Percentiles rank a stretch among this genome's conserved stretches.
Evolutionary conservation across 2,797 vertebrate species (phyloP).

Genomic region (Triplophysa yarkandensis): DNA sequence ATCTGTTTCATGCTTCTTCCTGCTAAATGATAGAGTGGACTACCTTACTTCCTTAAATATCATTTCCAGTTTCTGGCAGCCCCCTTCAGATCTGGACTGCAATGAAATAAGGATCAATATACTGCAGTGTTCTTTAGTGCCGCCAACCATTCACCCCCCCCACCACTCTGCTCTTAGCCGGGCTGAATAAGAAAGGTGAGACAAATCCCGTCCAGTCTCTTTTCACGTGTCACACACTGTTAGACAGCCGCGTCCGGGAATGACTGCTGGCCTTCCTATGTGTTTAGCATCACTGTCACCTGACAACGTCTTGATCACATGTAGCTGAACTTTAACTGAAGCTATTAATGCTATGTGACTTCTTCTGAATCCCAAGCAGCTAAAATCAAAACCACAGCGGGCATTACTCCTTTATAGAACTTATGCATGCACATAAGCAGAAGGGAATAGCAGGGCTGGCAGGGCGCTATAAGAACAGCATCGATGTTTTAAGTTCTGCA

Average conservation of each 20-base stretch:
- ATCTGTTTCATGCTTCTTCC: constrained; percentile 21
- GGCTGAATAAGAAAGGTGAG: constrained; percentile 38
- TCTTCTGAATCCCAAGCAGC: constrained; percentile 11
- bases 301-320: constrained; percentile 34
- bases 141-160: constrained; percentile 32
- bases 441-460: not conserved
- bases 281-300: constrained; percentile 44
- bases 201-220: constrained; percentile 48
- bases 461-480: not conserved
- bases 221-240: constrained; percentile 56
- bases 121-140: constrained; percentile 32
- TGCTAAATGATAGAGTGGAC: not conserved
- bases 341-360: constrained; percentile 22
- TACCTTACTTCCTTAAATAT: constrained; percentile 25
- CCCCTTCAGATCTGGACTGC: constrained; percentile 13
- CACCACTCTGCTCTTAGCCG: constrained; percentile 18
- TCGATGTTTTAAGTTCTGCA: constrained; percentile 1
- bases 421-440: not conserved
- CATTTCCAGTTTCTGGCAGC: constrained; percentile 41
- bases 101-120: constrained; percentile 47
- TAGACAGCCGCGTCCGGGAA: constrained; percentile 50
- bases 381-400: not conserved
- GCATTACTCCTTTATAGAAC: not conserved
- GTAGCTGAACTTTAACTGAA: constrained; percentile 24
- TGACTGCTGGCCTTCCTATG: constrained; percentile 48